Percentiles rank a stretch among this genome's conserved stretches.
These are phyloP conservation scores for Xestia sexstrigata DNA, from an alignment of 2,888 invertebrate species.

Conservation along the genomic window DNA sequence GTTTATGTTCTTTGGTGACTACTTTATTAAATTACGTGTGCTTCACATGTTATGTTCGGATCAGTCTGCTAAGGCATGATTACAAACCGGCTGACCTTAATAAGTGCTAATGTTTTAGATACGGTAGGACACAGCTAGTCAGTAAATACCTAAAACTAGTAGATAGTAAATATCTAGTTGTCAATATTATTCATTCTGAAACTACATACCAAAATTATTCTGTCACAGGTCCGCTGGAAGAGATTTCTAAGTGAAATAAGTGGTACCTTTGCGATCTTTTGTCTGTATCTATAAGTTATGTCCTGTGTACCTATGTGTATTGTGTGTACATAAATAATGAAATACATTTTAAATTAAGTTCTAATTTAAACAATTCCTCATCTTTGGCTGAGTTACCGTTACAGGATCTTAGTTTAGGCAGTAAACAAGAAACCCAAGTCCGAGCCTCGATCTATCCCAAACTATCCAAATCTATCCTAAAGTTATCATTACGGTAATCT, in stretches of 20 bases:
- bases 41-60: not conserved
- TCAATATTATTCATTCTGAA: too few relatives aligned
- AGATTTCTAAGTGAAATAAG: too few relatives aligned
- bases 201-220: too few relatives aligned
- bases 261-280: too few relatives aligned
- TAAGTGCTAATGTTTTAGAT: not conserved
- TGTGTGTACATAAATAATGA: too few relatives aligned
- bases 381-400: not conserved
- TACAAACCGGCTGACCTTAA: not conserved
- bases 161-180: not conserved
- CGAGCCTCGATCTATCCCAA: not conserved
- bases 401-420: not conserved
- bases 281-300: too few relatives aligned
- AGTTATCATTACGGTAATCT: slow-evolving; percentile 60
- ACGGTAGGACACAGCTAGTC: not conserved
- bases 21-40: not conserved
- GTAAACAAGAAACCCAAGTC: slow-evolving; percentile 7
- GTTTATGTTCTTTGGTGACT: not conserved
- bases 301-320: too few relatives aligned
- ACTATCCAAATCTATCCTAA: slow-evolving; percentile 25
- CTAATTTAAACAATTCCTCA: not conserved
- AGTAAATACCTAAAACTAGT: not conserved
- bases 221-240: too few relatives aligned
- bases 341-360: not conserved
- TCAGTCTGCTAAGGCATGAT: not conserved